phyloP scores from a whole-genome alignment of 2,888 invertebrate species.

The Sarcophaga carnaria region DNA sequence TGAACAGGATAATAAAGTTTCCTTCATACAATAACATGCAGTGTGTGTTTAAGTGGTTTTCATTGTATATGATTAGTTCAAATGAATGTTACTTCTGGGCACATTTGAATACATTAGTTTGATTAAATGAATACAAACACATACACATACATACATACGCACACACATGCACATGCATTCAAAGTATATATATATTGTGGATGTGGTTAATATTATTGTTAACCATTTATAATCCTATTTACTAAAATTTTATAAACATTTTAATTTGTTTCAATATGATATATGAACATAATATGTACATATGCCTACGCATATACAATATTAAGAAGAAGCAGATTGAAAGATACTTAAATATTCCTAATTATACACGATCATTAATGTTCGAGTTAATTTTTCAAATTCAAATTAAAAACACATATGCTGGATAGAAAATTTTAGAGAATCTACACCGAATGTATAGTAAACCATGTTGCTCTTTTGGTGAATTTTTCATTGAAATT shows the following conservation, averaged over 20 bases:
- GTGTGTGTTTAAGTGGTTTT: conserved; percentile 10
- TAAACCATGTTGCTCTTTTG: too few relatives aligned
- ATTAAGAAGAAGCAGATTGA: too few relatives aligned
- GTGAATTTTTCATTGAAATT: too few relatives aligned
- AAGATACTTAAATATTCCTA: too few relatives aligned
- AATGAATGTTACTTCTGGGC: conserved; percentile 29
- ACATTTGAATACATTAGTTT: conserved; percentile 46
- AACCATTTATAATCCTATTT: neutral
- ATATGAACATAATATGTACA: neutral
- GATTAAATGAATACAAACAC: conserved; percentile 31
- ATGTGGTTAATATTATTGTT: neutral
- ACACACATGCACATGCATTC: neutral
- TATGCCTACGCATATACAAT: neutral
- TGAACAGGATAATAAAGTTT: neutral
- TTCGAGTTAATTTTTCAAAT: too few relatives aligned
- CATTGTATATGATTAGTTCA: neutral
- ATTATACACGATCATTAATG: too few relatives aligned
- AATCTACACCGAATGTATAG: too few relatives aligned
- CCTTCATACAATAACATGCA: neutral
- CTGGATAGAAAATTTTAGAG: too few relatives aligned
- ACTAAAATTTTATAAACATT: neutral
- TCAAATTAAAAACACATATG: too few relatives aligned
- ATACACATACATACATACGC: neutral
- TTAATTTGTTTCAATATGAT: neutral
- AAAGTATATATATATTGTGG: neutral